phyloP scores from a whole-genome alignment of 2,113 vertebrate species.

The Sylvia atricapilla region DNA sequence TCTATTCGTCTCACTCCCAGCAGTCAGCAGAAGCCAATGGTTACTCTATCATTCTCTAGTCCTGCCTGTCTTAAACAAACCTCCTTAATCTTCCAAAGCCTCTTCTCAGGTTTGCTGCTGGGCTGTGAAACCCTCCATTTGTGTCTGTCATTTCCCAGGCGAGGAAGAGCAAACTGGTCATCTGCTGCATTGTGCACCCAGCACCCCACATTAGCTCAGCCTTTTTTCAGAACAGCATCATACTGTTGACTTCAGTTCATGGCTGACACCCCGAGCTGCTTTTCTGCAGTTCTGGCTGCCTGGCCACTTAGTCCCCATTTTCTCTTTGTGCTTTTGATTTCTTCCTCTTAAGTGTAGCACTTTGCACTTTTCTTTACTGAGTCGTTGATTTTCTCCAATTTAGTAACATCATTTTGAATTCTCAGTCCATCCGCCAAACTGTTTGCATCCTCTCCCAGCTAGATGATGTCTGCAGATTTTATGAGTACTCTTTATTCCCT shows the following conservation, averaged over 20 bases:
- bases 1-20: not conserved
- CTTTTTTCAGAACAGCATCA: not conserved
- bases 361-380: conserved; percentile 53
- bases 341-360: conserved; percentile 43
- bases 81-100: not conserved
- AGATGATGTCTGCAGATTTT: conserved; percentile 67
- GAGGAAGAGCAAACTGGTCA: not conserved
- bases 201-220: not conserved
- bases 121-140: not conserved
- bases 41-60: not conserved
- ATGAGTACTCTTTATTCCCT: conserved; percentile 64
- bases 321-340: conserved; percentile 59
- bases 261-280: not conserved
- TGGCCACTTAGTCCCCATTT: conserved; percentile 33
- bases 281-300: not conserved
- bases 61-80: not conserved
- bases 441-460: conserved; percentile 62
- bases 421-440: conserved; percentile 56
- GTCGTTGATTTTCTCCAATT: conserved; percentile 60
- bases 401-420: conserved; percentile 60
- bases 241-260: not conserved
- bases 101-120: not conserved
- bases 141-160: not conserved
- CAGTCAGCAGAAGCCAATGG: not conserved
- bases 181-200: not conserved